A percentile compares a stretch with the other conserved stretches of the same genome.
phyloP scores from a whole-genome alignment of 2,888 invertebrate species.

The Orthosia incerta region DNA sequence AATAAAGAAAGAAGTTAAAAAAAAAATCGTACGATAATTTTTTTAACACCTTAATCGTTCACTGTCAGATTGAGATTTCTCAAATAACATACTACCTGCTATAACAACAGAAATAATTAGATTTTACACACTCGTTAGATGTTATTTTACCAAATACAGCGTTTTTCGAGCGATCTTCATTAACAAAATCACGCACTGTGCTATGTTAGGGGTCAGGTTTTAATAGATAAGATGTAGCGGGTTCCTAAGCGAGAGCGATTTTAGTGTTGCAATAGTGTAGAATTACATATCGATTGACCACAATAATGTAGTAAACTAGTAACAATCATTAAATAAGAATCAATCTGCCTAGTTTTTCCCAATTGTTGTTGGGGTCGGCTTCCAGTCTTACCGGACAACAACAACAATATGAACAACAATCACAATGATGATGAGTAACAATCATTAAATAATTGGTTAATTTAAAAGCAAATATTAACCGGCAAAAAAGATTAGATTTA shows the following conservation, averaged over 20 bases:
- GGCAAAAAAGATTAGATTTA: neutral
- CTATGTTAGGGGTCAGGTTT: constrained; percentile 31
- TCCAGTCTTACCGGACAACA: too few relatives aligned
- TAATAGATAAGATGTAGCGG: constrained; percentile 35
- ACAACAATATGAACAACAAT: too few relatives aligned
- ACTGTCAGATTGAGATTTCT: constrained; percentile 60
- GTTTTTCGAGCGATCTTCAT: constrained; percentile 81
- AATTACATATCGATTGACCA: too few relatives aligned
- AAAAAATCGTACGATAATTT: constrained; percentile 38
- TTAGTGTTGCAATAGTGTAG: neutral
- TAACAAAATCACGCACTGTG: constrained; percentile 78
- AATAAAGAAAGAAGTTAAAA: constrained; percentile 33
- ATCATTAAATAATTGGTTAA: neutral
- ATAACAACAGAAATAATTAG: constrained; percentile 75
- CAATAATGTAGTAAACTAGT: too few relatives aligned
- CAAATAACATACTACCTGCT: constrained; percentile 56
- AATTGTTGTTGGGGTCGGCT: too few relatives aligned
- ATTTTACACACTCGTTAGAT: constrained; percentile 75
- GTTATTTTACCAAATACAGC: constrained; percentile 79
- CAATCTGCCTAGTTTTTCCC: too few relatives aligned
- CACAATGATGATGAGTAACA: too few relatives aligned
- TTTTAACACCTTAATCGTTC: constrained; percentile 68
- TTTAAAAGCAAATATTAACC: neutral
- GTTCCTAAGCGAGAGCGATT: constrained; percentile 39
- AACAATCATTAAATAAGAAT: too few relatives aligned